These are phyloP conservation scores for Geodia barretti DNA, from an alignment of 37 sponge, comb jelly and placozoan species.

Conservation along the genomic window DNA sequence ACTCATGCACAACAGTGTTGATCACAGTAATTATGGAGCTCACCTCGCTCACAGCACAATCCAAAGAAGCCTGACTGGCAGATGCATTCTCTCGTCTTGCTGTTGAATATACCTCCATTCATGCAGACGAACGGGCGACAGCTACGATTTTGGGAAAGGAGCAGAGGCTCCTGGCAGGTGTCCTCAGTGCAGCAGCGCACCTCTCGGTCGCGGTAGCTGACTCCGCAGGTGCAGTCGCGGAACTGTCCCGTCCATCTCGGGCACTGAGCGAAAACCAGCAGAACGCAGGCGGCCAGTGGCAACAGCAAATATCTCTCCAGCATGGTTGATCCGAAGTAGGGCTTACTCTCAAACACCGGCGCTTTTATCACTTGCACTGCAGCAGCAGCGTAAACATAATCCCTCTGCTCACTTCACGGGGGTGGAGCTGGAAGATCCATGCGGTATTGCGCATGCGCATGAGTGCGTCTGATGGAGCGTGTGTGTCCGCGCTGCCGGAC, in stretches of 20 bases:
- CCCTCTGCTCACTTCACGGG: neutral
- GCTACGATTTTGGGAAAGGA: slow-evolving; percentile 11
- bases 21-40: neutral
- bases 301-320: slow-evolving; percentile 25
- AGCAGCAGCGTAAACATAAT: neutral
- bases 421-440: neutral
- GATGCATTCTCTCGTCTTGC: neutral
- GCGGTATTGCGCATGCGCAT: slow-evolving; percentile 23
- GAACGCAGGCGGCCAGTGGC: slow-evolving; percentile 29
- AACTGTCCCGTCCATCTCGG: neutral
- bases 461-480: slow-evolving; percentile 76
- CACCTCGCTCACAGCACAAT: slow-evolving; percentile 65
- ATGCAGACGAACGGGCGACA: slow-evolving; percentile 51
- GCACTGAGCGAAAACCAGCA: slow-evolving; percentile 39
- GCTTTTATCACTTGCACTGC: neutral
- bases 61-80: slow-evolving; percentile 36
- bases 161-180: slow-evolving; percentile 27
- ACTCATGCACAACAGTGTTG: neutral
- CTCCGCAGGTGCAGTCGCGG: slow-evolving; percentile 59
- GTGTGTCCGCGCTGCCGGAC: slow-evolving; percentile 94
- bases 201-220: slow-evolving; percentile 27
- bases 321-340: neutral
- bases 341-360: neutral
- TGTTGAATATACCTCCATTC: slow-evolving; percentile 40
- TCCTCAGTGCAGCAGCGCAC: slow-evolving; percentile 26